Conservation (phyloP, 2,888 invertebrate species). For the Hyppa rectilinea region DNA sequence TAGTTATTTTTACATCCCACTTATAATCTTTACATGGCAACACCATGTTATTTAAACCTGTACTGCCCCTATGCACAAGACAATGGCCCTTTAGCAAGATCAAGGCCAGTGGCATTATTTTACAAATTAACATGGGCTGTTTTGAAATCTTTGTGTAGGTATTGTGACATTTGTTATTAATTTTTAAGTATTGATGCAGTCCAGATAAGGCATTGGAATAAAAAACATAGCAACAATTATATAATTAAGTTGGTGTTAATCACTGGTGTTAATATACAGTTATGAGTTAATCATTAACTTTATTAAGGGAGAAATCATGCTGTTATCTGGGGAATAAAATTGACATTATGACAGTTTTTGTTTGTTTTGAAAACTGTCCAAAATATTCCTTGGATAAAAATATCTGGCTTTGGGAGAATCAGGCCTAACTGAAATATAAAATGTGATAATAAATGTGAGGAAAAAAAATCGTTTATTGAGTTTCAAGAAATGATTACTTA, state of each 20-base stretch:
- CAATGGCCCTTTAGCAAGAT: conserved; percentile 48
- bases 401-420: not conserved
- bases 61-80: conserved; percentile 16
- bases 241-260: not conserved
- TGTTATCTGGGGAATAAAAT: not conserved
- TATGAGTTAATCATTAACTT: too few species aligned
- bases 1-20: conserved; percentile 4
- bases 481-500: not conserved
- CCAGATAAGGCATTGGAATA: not conserved
- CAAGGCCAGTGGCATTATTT: conserved; percentile 38
- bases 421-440: too few species aligned
- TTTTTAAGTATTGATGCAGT: not conserved
- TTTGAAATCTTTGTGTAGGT: conserved; percentile 7
- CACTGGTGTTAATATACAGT: too few species aligned
- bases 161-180: not conserved
- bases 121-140: conserved; percentile 1
- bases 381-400: not conserved
- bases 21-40: conserved; percentile 11
- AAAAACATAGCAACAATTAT: not conserved
- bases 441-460: too few species aligned
- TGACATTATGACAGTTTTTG: not conserved
- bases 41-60: conserved; percentile 19
- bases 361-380: not conserved
- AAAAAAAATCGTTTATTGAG: too few species aligned
- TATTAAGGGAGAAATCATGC: too few species aligned